Conservation (phyloP, 2,113 vertebrate genomes). For the Nesoenas mayeri region DNA sequence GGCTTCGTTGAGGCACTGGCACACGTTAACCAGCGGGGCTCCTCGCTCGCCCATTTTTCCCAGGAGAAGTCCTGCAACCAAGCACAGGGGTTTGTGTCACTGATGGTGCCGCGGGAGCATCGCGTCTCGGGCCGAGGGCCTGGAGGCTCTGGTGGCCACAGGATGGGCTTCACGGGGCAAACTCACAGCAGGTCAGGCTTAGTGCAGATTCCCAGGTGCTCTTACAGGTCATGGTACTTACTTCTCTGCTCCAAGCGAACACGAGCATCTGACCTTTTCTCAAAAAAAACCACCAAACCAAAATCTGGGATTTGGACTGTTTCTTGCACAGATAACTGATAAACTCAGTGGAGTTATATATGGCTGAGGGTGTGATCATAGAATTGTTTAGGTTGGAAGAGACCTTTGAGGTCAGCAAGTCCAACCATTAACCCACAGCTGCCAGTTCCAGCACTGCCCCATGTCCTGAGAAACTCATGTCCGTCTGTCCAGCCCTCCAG, state of each 20-base stretch:
- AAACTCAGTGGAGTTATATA: not conserved
- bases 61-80: constrained; percentile 79
- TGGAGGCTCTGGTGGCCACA: not conserved
- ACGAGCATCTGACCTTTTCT: not conserved
- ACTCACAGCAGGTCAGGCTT: not conserved
- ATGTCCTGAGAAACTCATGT: too few relatives aligned
- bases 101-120: accelerated
- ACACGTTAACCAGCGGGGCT: constrained; percentile 82
- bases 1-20: constrained; percentile 88
- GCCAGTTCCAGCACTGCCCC: too few relatives aligned
- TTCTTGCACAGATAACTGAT: not conserved
- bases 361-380: not conserved
- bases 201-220: not conserved
- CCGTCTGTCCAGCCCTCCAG: too few relatives aligned
- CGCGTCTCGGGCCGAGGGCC: accelerated
- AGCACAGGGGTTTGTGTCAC: not conserved
- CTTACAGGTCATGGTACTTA: accelerated
- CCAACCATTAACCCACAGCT: too few relatives aligned
- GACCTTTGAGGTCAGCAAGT: too few relatives aligned
- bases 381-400: too few relatives aligned
- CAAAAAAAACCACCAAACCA: not conserved
- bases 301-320: not conserved
- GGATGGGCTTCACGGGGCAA: not conserved
- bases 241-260: not conserved
- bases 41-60: constrained; percentile 88